Conservation (phyloP, 2,888 invertebrate species). For the Platycheirus rosarum region DNA sequence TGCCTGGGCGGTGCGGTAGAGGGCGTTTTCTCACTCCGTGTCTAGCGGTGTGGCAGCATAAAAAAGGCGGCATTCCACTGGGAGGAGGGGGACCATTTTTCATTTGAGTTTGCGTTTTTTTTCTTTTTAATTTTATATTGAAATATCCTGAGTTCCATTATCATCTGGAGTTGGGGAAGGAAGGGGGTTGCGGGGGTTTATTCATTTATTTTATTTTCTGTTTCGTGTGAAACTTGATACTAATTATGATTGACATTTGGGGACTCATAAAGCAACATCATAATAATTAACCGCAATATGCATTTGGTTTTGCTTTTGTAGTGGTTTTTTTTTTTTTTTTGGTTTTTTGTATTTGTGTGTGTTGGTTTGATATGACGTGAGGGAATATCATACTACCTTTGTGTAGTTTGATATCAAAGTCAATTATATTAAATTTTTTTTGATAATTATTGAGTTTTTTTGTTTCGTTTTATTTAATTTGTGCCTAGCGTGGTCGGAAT, state of each 20-base stretch:
- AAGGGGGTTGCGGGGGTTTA: too few relatives aligned
- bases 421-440: slow-evolving; percentile 53
- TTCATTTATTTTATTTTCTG: slow-evolving; percentile 17
- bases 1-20: slow-evolving; percentile 29
- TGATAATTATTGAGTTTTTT: slow-evolving; percentile 30
- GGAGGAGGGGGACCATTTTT: slow-evolving; percentile 31
- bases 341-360: not conserved
- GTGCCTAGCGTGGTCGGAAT: not conserved
- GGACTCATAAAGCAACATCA: slow-evolving; percentile 72
- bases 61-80: slow-evolving; percentile 16
- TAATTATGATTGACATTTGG: slow-evolving; percentile 74
- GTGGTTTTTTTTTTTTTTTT: slow-evolving; percentile 17
- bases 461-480: slow-evolving; percentile 30
- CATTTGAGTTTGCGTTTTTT: slow-evolving; percentile 12
- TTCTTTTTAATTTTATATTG: slow-evolving; percentile 60
- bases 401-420: slow-evolving; percentile 65
- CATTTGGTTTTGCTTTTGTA: slow-evolving; percentile 56
- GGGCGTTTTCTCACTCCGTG: not conserved
- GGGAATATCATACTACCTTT: slow-evolving; percentile 26
- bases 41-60: slow-evolving; percentile 17
- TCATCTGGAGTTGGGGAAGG: slow-evolving; percentile 17
- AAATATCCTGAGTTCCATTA: slow-evolving; percentile 59
- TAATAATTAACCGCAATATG: slow-evolving; percentile 74
- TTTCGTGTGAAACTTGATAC: slow-evolving; percentile 71
- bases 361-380: slow-evolving; percentile 57